Evolutionary conservation across 92 coral and sea anemone genomes (phyloP), one percentile per base, ranked within the genome.

Genomic region (Zoanthus solanderi): DNA sequence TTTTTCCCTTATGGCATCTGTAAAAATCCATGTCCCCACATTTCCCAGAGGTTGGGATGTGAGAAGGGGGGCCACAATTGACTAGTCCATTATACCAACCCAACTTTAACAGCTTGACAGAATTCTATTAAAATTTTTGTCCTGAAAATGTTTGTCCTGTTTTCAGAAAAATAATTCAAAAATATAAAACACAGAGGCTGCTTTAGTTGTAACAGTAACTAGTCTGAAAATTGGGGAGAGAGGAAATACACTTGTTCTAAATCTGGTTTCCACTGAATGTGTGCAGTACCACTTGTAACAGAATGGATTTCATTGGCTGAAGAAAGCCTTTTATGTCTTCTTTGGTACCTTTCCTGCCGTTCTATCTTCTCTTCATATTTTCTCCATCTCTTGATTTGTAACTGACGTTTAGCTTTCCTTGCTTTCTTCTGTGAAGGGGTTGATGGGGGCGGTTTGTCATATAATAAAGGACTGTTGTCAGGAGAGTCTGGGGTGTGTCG

Each of bases 371-470:
- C 87, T 32, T 94, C 94, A 31, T 77, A 72, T 28, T 78, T 84
- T 67, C 84, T 84, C 97, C 97, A 94, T 72, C 91, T 88, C 60
- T 92, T 92, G 18, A 94, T 68, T 75, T 94, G 97, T 0, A 94
- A 67, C 15, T 65, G 61, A 6, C 95, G 88, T 72, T 94, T 88
- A 58, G 89, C 92, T 46, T 92, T 90, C 61, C 97, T 84, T 28
- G 90, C 92, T 72, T 65, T 77, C 83, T 88, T 94, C 87, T 94
- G 88, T 23, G 97, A 93, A 29, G 78, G 85, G 13, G 95, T 92
- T 12, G 97, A 94, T 52, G 91, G 97, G 9, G 95, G 93, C 4
- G 95, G 95, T 88, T 88, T 92, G 67, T 94, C 97, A 48, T 89
- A 94, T 50, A 37, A 37, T 34, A 94, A 75, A 45, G 93, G 93